These are phyloP conservation scores for Rapana venosa DNA, from an alignment of 2,888 invertebrate species.

Conservation along the genomic window DNA sequence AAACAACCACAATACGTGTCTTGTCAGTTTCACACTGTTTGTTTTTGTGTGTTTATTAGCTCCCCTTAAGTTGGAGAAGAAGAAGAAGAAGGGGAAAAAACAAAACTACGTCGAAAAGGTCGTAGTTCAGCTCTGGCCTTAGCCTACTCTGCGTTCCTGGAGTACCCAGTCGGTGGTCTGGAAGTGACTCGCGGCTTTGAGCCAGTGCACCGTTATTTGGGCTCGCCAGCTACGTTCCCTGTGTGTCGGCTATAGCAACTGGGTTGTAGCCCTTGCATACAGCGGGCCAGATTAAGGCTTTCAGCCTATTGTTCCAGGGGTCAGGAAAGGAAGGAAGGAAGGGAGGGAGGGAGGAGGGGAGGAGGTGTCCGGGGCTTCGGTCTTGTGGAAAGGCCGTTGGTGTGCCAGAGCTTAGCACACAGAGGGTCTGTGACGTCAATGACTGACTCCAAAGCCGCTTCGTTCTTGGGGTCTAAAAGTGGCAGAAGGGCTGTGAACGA, in stretches of 20 bases:
- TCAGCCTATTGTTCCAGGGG: constrained; percentile 20
- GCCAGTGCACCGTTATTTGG: constrained; percentile 9
- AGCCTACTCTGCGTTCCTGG: neutral
- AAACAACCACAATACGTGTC: neutral
- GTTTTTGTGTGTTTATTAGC: neutral
- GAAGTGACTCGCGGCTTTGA: constrained; percentile 2
- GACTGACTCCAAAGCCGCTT: constrained; percentile 23
- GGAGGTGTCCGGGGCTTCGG: too few relatives aligned
- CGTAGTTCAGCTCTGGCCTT: neutral
- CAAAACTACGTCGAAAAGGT: neutral
- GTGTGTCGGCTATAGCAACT: constrained; percentile 23
- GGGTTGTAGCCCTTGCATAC: constrained; percentile 5
- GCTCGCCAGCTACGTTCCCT: neutral
- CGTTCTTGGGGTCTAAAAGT: neutral
- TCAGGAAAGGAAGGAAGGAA: neutral
- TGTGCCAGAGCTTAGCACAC: neutral
- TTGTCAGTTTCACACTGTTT: neutral
- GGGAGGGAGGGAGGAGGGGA: too few relatives aligned
- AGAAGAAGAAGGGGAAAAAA: neutral
- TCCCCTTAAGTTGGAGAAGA: neutral
- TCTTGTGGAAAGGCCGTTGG: too few relatives aligned
- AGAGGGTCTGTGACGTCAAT: neutral
- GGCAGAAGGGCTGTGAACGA: neutral
- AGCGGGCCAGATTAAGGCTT: constrained; percentile 21
- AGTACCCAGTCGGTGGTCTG: neutral